Evolutionary conservation across 1,140 invertebrate genomes (phyloP), one percentile per base, ranked within the genome.

Genomic region (Dinoponera quadriceps): DNA sequence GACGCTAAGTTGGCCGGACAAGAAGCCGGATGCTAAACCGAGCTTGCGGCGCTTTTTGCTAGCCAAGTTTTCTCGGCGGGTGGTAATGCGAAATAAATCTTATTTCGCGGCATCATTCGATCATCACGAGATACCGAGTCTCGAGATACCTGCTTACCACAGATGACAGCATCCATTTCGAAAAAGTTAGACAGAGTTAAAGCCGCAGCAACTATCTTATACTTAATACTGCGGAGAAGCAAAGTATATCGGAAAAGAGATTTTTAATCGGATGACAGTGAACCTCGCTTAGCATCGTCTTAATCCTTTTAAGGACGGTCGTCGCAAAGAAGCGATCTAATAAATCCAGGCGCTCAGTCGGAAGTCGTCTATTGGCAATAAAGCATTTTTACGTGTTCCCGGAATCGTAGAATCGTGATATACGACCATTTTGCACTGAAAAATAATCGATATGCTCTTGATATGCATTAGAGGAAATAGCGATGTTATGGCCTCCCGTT

Each of bases 1-100:
- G 25, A 59, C 33, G n/a, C 54, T 22, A 71, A 80, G 75, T 59
- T 71, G 75, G 11, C 5, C 14, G 13, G 27, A 71, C 65, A 80
- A 80, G 57, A 80, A 80, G 75, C 75, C 29, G 51, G 51, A 69
- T 44, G 63, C 18, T 68, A n/a, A 14, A 44, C 63, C 22, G 22
- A 69, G 38, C 33, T 33, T 33, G 44, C 33, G 25, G 13, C 3
- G 51, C 16, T 80, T 78, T 33, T 80, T 80, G 25, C 38, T 2
- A 16, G 60, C 0, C 29, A 14, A 38, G n/a, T 59, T 63, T 20
- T 66, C 27, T 77, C 62, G 38, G 38, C 51, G 51, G n/a, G 44
- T 51, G 27, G 51, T 57, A 80, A n/a, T 71, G n/a, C 63, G 33
- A 20, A 29, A 57, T 59, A 51, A 11, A 80, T 80, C 51, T 80